A percentile compares a stretch with the other conserved stretches of the same genome.
Evolutionary conservation across 2,797 vertebrate genomes (phyloP).

Genomic region (Pangasius sanitwongsei): DNA sequence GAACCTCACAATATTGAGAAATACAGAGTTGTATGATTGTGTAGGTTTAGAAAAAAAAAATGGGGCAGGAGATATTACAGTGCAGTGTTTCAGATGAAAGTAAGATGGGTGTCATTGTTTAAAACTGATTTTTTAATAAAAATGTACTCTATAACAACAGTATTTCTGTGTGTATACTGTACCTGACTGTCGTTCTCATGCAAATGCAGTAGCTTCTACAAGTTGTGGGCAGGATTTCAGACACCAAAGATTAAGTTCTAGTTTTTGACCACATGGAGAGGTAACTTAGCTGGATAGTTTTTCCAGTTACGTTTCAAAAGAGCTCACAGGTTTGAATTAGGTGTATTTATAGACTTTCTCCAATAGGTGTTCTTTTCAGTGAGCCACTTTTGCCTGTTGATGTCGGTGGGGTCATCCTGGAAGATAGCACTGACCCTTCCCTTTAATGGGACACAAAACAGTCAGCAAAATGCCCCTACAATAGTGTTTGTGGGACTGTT

Average conservation of each 20-base stretch:
- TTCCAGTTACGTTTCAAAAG: neutral
- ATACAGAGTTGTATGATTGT: conserved; percentile 8
- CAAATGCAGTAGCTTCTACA: neutral
- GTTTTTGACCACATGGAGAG: neutral
- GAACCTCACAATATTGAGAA: neutral
- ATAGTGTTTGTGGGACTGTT: neutral
- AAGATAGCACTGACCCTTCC: neutral
- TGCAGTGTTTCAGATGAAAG: conserved; percentile 34
- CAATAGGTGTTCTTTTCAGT: neutral
- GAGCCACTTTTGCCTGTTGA: neutral
- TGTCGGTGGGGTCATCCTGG: neutral
- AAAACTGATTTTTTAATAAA: conserved; percentile 33
- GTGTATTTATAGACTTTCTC: neutral
- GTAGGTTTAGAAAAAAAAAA: neutral
- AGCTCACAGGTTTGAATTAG: no score
- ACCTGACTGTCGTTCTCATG: neutral
- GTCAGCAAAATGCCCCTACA: neutral
- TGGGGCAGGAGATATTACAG: conserved; percentile 31
- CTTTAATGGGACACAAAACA: neutral
- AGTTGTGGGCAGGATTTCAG: neutral
- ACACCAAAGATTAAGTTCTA: neutral
- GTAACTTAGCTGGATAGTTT: neutral
- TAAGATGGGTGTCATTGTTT: conserved; percentile 38
- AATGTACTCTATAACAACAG: neutral
- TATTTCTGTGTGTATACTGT: conserved; percentile 4